These are phyloP conservation scores for Rhinolophus sinicus DNA, from an alignment of 2,113 vertebrate genomes.

Conservation along the genomic window DNA sequence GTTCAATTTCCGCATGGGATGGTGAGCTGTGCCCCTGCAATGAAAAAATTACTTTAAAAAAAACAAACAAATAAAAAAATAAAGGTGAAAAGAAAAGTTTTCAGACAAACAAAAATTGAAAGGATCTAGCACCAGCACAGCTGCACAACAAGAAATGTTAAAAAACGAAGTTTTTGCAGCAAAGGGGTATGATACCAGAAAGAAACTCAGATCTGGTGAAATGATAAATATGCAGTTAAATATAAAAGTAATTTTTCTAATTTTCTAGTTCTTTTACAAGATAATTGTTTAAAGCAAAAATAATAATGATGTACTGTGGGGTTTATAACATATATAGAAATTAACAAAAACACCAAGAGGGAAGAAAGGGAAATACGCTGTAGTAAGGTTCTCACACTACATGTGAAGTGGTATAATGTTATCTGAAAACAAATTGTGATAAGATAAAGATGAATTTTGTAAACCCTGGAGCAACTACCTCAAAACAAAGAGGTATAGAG, in stretches of 20 bases:
- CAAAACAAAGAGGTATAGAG: background rate
- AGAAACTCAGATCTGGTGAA: background rate
- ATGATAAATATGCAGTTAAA: background rate
- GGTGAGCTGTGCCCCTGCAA: too few species aligned
- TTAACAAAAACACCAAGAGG: background rate
- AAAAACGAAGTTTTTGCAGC: background rate
- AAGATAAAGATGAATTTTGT: background rate
- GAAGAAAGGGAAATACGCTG: background rate
- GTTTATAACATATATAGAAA: background rate
- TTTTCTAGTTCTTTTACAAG: background rate
- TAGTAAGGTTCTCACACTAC: background rate
- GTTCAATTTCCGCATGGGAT: too few species aligned
- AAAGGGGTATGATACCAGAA: constrained; percentile 1
- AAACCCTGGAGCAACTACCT: constrained; percentile 14
- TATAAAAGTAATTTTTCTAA: background rate
- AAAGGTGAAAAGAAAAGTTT: background rate
- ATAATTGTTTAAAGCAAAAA: constrained; percentile 16
- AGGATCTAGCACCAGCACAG: background rate
- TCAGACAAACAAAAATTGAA: background rate
- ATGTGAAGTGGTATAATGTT: background rate
- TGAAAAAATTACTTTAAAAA: too few species aligned
- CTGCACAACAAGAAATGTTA: background rate
- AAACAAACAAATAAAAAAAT: background rate
- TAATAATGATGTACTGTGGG: background rate
- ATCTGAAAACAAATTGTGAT: background rate